A percentile compares a stretch with the other conserved stretches of the same genome.
These are phyloP conservation scores for Martes martes DNA, from an alignment of 2,113 vertebrate species.

Conservation along the genomic window DNA sequence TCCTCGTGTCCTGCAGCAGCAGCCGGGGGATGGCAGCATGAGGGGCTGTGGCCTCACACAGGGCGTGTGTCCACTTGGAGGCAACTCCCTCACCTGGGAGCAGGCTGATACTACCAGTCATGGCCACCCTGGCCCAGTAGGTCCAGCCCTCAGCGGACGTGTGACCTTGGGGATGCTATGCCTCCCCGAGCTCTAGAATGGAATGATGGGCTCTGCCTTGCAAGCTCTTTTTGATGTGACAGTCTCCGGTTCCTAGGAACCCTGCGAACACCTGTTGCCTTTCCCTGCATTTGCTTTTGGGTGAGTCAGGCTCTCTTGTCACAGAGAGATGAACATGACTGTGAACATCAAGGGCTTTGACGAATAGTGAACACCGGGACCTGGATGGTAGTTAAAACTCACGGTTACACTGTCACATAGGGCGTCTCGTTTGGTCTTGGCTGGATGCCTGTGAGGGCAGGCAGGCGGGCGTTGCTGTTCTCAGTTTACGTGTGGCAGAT, in stretches of 20 bases:
- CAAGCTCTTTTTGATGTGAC: not conserved
- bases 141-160: rapidly evolving
- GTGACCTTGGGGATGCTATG: not conserved
- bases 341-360: not conserved
- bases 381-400: not conserved
- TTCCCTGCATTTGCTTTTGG: not conserved
- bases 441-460: not conserved
- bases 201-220: not conserved
- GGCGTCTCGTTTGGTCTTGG: not conserved
- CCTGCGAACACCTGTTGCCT: not conserved
- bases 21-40: rapidly evolving
- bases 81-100: not conserved
- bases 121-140: not conserved
- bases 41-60: rapidly evolving
- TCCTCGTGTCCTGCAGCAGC: not conserved
- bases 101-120: not conserved
- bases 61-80: rapidly evolving
- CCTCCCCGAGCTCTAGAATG: rapidly evolving
- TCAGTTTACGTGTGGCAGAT: not conserved
- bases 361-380: not conserved
- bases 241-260: not conserved
- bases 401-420: not conserved
- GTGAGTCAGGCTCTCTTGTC: not conserved
- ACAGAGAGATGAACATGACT: rapidly evolving
- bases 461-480: not conserved